Base-by-base conservation (phyloP, 2,888 invertebrate genomes). In the Tethea ocularis region DNA sequence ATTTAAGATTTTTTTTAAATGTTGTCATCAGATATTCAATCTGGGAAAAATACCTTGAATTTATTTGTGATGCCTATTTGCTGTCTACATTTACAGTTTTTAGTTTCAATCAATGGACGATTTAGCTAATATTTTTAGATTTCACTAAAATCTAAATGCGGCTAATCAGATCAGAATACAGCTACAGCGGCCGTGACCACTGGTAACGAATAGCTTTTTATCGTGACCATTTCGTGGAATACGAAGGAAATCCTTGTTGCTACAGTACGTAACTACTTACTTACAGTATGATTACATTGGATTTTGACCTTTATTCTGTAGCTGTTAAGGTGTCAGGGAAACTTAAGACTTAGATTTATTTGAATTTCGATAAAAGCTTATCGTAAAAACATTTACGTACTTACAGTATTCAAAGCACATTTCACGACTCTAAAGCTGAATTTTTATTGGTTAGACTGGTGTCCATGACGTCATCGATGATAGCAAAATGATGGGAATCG, bases 281-380 rank as follows among this genome's bases (percentile, higher is more conserved):
- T 36, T 3, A 22, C 33, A 33, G 6, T 15, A 33, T n/a, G 2
- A n/a, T 33, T 22, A 15, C 54, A 54, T 20, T 8, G 20, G 22
- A 54, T 54, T 33, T 13, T 36, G 54, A 54, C 29, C 33, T 54
- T 33, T 54, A 54, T 20, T 54, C 4, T 13, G 13, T 22, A 20
- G 17, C 6, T 1, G 20, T 29, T 29, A 33, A 53, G 53, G 53
- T 53, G 11, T 17, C 33, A 33, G 17, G 15, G 11, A 17, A 17
- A 7, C 15, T n/a, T 24, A 6, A 53, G 29, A 20, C 1, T 53
- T 29, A 33, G 33, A 33, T 53, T 53, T 53, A 22, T 24, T 54
- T 20, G 29, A 54, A 20, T 33, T 29, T 53, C 53, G 53, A 53
- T 53, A 17, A 53, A 54, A 54, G 54, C 54, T 54, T 54, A 54